These are phyloP conservation scores for Drosophila ananassae DNA, from an alignment of 1,140 invertebrate species.

Conservation along the genomic window DNA sequence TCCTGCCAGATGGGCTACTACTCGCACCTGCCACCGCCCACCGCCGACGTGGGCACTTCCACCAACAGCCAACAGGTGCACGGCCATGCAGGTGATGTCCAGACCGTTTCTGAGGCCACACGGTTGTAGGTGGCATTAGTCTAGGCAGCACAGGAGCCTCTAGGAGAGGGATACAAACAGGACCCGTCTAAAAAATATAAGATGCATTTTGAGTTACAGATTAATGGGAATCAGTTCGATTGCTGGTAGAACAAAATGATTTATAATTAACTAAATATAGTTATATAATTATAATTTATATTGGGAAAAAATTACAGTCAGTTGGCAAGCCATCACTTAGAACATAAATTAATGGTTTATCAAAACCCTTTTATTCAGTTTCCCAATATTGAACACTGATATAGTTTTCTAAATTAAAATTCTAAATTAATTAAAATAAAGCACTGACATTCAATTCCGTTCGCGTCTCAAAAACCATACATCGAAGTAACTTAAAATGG, in stretches of 20 bases:
- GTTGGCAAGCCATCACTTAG: no score
- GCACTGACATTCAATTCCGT: constrained; percentile 12
- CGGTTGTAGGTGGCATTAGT: constrained; percentile 68
- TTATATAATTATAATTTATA: not conserved
- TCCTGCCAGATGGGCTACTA: constrained; percentile 82
- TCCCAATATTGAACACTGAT: not conserved
- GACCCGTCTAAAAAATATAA: constrained; percentile 15
- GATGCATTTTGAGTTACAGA: constrained; percentile 5
- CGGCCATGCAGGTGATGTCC: constrained; percentile 53
- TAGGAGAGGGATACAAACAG: not conserved
- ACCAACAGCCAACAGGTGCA: constrained; percentile 49
- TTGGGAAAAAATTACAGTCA: no score
- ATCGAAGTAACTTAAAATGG: constrained; percentile 45
- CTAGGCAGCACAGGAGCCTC: constrained; percentile 16
- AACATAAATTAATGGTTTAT: no score
- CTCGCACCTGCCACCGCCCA: constrained; percentile 77
- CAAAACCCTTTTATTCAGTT: no score
- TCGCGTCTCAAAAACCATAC: constrained; percentile 24
- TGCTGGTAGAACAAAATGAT: not conserved
- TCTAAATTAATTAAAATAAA: constrained; percentile 5
- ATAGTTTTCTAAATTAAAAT: not conserved
- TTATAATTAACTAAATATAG: not conserved
- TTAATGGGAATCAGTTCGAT: not conserved
- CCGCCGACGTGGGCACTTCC: constrained; percentile 72
- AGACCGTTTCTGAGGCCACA: constrained; percentile 78